Evolutionary conservation across 2,888 invertebrate genomes (phyloP), one percentile per base, ranked within the genome.

Genomic region (Liodrosophila aerea): DNA sequence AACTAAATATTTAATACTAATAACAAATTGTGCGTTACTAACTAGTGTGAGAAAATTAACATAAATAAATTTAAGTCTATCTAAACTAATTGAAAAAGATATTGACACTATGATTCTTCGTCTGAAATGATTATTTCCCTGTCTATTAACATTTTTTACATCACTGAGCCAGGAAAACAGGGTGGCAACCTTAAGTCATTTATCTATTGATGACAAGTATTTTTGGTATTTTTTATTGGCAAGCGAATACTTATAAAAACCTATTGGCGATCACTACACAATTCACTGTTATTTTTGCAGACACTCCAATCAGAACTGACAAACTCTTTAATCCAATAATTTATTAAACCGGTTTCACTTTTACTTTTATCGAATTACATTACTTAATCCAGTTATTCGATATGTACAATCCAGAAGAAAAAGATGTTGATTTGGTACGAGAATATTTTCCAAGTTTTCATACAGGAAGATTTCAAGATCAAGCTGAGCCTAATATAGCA

Each of bases 61-160:
- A 53, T 40, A 72, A 77, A 74, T 75, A 75, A 80, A 69, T 80
- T 58, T 52, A 43, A 36, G 49, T 51, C 34, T 37, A 62, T 47
- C 51, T 64, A 59, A 63, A 29, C 47, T 29, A 49, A 51, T 37
- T 47, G 34, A 22, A 22, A 40, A 46, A 13, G 30, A 13, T 37
- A 31, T 13, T 13, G 12, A 74, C 73, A 67, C 85, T 88, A 89
- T 73, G 86, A 86, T 53, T 89, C 89, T 59, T 89, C 89, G 71
- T 89, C 89, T 12, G 89, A 89, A 63, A 89, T 90, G 46, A 89
- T 66, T 56, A 89, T 89, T 76, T 89, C 88, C 13, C 87, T 85
- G 40, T 80, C 61, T 33, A 80, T 61, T 27, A 50, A 50, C 22
- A 43, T 31, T 11, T 47, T 44, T n/a, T n/a, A n/a, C n/a, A n/a